Percentiles rank a stretch among this genome's conserved stretches.
These are phyloP conservation scores for Myathropa florea DNA, from an alignment of 2,888 invertebrate species.

Conservation along the genomic window DNA sequence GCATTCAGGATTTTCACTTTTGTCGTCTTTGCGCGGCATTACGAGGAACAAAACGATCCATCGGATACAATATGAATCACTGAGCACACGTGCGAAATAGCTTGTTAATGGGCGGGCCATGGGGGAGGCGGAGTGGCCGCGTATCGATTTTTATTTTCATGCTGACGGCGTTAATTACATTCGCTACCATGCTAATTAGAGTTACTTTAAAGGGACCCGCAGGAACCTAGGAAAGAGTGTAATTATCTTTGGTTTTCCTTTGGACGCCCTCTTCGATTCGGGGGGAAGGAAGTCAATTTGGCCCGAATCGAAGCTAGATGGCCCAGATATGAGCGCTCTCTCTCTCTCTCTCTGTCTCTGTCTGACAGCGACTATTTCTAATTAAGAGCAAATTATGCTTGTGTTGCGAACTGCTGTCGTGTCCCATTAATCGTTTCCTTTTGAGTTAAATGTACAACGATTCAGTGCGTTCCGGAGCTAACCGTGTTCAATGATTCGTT, in stretches of 20 bases:
- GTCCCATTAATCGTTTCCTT: not conserved
- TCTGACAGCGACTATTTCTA: not conserved
- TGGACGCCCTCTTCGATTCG: not conserved
- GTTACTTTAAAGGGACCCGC: slow-evolving; percentile 9
- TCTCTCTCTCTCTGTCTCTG: not conserved
- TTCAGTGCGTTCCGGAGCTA: not conserved
- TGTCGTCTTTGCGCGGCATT: not conserved
- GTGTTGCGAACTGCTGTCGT: not conserved
- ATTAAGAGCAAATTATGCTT: not conserved
- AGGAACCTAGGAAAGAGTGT: slow-evolving; percentile 1
- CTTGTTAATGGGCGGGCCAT: not conserved
- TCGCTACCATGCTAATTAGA: slow-evolving; percentile 25
- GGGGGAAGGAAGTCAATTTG: not conserved
- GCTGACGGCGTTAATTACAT: slow-evolving; percentile 33
- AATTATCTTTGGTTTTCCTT: slow-evolving; percentile 22
- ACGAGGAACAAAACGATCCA: slow-evolving; percentile 1
- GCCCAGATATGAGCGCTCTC: not conserved
- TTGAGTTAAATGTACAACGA: not conserved
- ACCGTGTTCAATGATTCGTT: not conserved
- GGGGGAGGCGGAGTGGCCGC: not conserved
- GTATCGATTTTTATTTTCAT: not conserved
- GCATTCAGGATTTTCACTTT: slow-evolving; percentile 20
- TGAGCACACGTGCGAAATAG: slow-evolving; percentile 8
- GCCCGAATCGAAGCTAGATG: not conserved
- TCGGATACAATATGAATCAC: slow-evolving; percentile 8